Evolutionary conservation across 2,888 invertebrate species (phyloP), one percentile per base, ranked within the genome.

Genomic region (Drosophila prolongata): DNA sequence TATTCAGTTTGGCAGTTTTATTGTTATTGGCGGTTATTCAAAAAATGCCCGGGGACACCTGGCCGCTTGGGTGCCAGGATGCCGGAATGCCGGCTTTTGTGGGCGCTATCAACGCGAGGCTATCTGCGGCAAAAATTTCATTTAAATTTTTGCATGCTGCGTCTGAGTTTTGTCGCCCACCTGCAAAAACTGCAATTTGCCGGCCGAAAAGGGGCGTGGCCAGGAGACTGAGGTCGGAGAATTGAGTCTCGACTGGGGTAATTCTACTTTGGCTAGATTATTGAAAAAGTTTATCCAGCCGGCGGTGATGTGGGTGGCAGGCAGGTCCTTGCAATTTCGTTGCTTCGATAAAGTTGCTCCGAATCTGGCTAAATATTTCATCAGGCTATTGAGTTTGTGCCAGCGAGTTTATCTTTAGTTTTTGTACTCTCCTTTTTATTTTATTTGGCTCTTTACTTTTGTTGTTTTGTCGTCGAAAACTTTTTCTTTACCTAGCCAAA

Each of bases 1-100:
- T 80, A 83, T 83, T 86, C 87, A 86, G 83, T 72, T 71, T 76
- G 80, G 70, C 80, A 80, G 77, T 76, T 84, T 84, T 82, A 83
- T 84, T 87, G 75, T 80, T 85, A 87, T 89, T 87, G 89, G 76
- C 88, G 77, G 79, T 74, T 60, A 72, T 78, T 79, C 67, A 80
- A 76, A 78, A 80, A 78, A 70, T 66, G 60, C 65, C 80, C 66
- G 68, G 65, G 64, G 68, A 69, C 60, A 62, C 70, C 66, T 73
- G 79, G 66, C 72, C 11, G 16, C 8, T 47, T 40, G 46, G 38
- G 43, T 8, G 34, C 61, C 76, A 67, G 59, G 24, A 55, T 40
- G 44, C 61, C 52, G 14, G 59, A 55, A 75, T 72, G 38, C 61
- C 64, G 11, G 46, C 68, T 67, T 46, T 66, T 68, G 68, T 75